Base-by-base conservation (phyloP, 2,113 vertebrate genomes). In the Nanorana parkeri region DNA sequence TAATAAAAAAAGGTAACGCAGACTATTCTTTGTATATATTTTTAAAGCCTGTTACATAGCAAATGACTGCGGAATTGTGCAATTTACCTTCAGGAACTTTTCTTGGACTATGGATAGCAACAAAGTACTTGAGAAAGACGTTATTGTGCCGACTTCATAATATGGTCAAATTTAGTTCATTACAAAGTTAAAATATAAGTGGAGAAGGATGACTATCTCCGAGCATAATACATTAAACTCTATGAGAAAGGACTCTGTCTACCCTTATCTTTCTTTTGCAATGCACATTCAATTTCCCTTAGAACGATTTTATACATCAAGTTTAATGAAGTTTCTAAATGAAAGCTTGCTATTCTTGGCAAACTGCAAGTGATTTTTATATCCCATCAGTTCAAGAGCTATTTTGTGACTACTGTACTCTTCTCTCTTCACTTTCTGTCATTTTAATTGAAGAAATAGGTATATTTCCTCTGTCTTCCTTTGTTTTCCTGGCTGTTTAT, bases 241-340 rank as follows among this genome's bases (percentile, higher is more conserved):
- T 67, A 66, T 29, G 51, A 75, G 80, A 73, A 67, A 75, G 19
- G 61, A 75, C 60, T 82, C 67, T 47, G 69, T 54, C 68, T 61
- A 81, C 54, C 79, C 80, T 75, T 82, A 82, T 82, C 71, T 75
- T 82, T 75, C 80, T 82, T 82, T 82, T 82, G 80, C 80, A 82
- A 74, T 82, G 80, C 80, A 58, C 69, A 66, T 82, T 82, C 69
- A 75, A 67, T 82, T 82, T 82, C 63, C 63, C 51, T 82, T 82
- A 82, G 61, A 82, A 73, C 75, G 61, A 75, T 82, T 82, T 82
- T 82, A 82, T 82, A 75, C 28, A 82, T 82, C 63, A 73, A 74
- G 47, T 82, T 82, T 82, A 82, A 82, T 82, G 80, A 82, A 82
- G 69, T 82, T 82, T 82, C 80, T 55, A 75, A 82, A 82, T 75